Base-by-base conservation (phyloP, 2,888 invertebrate genomes). In the Lepidocyrtinus sp. region DNA sequence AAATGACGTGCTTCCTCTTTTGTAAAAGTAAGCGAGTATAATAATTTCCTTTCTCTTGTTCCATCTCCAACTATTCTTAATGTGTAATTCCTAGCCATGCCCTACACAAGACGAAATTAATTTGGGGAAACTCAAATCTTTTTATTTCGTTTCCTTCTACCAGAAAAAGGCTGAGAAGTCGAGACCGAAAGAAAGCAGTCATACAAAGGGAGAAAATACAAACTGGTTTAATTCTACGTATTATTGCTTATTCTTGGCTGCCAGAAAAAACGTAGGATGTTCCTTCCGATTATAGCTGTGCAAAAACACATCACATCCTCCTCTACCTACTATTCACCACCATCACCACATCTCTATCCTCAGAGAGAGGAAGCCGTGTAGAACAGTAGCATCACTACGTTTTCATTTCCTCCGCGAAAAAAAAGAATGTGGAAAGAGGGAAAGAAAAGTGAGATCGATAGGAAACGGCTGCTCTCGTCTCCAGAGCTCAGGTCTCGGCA, bases 401-500 rank as follows among this genome's bases (percentile, higher is more conserved):
- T 17, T 50, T 50, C 50, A n/a, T 50, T 12, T 36, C 36, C 12
- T 12, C 5, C 36, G 36, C 17, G 12, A 12, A 17, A 15, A 50
- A 50, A 50, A 50, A 50, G 2, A 36, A 50, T 50, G 50, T 50
- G 15, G 64, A 73, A 36, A 65, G 64, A 64, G 55, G 63, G 72
- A 26, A 63, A 46, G 25, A 72, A 55, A 75, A n/a, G n/a, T n/a
- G 50, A 69, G 76, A 76, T 76, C 76, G 76, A 76, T 76, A 76
- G 63, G 70, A 70, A 70, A 76, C 70, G 70, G 77, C 36, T 71
- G 71, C 68, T 59, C 59, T 77, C 77, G 77, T 71, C 71, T 77
- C 77, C 77, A 77, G 71, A 64, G 64, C 67, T 75, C 69, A 63
- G 71, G 67, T 45, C 45, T 77, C 77, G 77, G 77, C 71, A 71